Evolutionary conservation across 1,140 invertebrate genomes (phyloP).

Genomic region (Drosophila malerkotliana): DNA sequence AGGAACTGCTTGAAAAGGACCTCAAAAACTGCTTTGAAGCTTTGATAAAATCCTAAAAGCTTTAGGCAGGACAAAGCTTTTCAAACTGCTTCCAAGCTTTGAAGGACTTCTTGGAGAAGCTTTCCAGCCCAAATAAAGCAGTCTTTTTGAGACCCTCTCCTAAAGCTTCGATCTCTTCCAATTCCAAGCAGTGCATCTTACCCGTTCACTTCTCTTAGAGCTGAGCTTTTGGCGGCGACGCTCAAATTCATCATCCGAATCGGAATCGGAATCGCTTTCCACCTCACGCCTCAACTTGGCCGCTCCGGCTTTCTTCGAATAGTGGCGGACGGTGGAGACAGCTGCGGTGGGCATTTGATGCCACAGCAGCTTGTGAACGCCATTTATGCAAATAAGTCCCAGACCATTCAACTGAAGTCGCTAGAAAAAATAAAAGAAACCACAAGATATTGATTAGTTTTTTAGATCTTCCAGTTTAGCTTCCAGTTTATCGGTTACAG

Average conservation of each 20-base stretch:
- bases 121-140: background rate
- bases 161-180: no score
- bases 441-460: background rate
- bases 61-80: background rate
- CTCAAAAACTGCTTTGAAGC: conserved; percentile 1
- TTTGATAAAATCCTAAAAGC: background rate
- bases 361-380: conserved; percentile 38
- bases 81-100: no score
- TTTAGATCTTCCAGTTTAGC: background rate
- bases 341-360: conserved; percentile 48
- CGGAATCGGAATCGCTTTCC: conserved; percentile 86
- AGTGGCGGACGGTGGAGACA: conserved; percentile 57
- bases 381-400: conserved; percentile 19
- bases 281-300: conserved; percentile 70
- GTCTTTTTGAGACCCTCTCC: no score
- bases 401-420: conserved; percentile 31
- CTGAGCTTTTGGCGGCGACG: conserved; percentile 73
- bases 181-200: conserved; percentile 59
- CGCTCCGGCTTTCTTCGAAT: conserved; percentile 69
- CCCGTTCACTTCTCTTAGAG: conserved; percentile 85
- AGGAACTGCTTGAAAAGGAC: background rate
- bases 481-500: conserved; percentile 9
- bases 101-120: background rate
- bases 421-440: conserved; percentile 28
- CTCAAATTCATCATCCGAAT: conserved; percentile 86